A percentile compares a stretch with the other conserved stretches of the same genome.
These are phyloP conservation scores for Drosophila tripunctata DNA, from an alignment of 2,888 invertebrate genomes.

Conservation along the genomic window DNA sequence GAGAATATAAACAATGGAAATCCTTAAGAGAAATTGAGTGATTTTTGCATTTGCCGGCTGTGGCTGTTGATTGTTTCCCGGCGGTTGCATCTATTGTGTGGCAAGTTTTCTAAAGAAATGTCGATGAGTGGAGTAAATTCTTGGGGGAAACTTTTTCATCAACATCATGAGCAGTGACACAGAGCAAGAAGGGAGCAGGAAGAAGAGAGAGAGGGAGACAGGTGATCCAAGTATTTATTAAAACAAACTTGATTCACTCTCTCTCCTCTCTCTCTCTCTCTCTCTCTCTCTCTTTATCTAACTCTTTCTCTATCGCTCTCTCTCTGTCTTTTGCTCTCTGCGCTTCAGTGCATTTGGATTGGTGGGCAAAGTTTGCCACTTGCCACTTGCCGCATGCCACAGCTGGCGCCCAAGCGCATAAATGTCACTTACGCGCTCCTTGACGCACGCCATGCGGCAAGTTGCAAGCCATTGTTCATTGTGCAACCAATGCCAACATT, in stretches of 20 bases:
- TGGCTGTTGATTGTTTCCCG: slow-evolving; percentile 72
- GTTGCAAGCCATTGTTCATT: slow-evolving; percentile 54
- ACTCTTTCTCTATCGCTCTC: background rate
- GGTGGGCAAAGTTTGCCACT: slow-evolving; percentile 48
- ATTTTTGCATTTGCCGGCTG: slow-evolving; percentile 64
- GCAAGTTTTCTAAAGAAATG: slow-evolving; percentile 46
- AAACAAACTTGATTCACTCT: slow-evolving; percentile 67
- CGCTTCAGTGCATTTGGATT: slow-evolving; percentile 34
- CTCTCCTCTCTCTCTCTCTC: slow-evolving; percentile 1
- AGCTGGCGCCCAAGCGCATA: slow-evolving; percentile 67
- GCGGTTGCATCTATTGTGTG: slow-evolving; percentile 62
- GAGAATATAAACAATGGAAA: background rate
- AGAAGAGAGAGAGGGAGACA: slow-evolving; percentile 21
- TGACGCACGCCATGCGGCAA: slow-evolving; percentile 58
- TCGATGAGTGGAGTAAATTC: slow-evolving; percentile 68
- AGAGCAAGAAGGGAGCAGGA: background rate
- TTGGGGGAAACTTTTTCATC: slow-evolving; percentile 57
- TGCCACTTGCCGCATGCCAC: slow-evolving; percentile 3
- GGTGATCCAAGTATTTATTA: slow-evolving; percentile 76
- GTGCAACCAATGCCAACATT: slow-evolving; percentile 16
- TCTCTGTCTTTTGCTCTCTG: background rate
- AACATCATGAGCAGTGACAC: slow-evolving; percentile 36
- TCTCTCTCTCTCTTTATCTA: background rate
- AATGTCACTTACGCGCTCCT: slow-evolving; percentile 79
- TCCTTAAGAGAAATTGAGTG: slow-evolving; percentile 39